Evolutionary conservation across 2,113 vertebrate genomes (phyloP).

Genomic region (Numenius arquata): DNA sequence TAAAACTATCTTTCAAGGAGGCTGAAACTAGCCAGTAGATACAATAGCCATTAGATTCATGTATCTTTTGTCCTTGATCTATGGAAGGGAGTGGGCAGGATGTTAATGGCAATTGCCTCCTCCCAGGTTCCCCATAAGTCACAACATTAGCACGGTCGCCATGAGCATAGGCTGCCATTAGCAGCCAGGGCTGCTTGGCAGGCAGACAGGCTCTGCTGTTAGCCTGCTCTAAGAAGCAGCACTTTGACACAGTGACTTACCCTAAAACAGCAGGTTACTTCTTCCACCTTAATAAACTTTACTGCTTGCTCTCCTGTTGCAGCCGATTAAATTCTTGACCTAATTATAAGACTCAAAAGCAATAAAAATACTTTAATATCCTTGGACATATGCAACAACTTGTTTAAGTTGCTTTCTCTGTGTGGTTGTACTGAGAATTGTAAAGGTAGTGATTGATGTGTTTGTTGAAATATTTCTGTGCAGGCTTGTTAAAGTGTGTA

Average conservation of each 20-base stretch:
- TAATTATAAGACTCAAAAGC: background rate
- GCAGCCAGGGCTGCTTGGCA: background rate
- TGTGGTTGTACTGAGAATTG: background rate
- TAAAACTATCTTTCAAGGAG: background rate
- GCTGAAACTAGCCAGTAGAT: background rate
- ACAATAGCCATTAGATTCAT: background rate
- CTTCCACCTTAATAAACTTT: background rate
- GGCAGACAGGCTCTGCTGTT: background rate
- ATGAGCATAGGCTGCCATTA: background rate
- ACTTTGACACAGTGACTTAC: background rate
- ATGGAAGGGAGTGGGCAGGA: background rate
- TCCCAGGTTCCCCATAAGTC: background rate
- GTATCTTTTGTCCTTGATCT: background rate
- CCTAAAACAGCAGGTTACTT: background rate
- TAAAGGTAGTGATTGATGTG: background rate
- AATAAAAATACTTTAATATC: background rate
- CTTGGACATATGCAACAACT: background rate
- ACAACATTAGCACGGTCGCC: rapidly evolving
- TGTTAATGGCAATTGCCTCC: background rate
- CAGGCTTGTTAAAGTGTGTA: background rate
- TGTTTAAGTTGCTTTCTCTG: background rate
- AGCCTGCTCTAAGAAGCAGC: background rate
- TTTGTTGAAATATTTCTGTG: background rate
- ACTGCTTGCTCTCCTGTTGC: background rate
- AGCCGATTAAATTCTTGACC: background rate